Percentiles rank a stretch among this genome's conserved stretches.
Evolutionary conservation across 2,797 vertebrate genomes (phyloP).

Genomic region (Okamejei kenojei): DNA sequence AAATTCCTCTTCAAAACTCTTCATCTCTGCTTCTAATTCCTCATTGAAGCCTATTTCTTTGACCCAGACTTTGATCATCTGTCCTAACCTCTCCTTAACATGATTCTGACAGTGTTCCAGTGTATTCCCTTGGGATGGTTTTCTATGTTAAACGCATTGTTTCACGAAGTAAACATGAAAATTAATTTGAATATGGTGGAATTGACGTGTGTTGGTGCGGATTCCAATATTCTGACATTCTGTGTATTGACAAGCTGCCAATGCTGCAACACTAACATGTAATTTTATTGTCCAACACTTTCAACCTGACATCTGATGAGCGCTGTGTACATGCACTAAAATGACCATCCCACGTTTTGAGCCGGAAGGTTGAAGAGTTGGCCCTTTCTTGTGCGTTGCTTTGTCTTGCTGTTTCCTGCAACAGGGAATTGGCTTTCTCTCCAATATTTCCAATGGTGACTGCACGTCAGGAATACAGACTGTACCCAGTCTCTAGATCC

Average conservation of each 20-base stretch:
- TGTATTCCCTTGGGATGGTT: neutral
- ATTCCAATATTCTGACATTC: neutral
- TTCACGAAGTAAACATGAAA: neutral
- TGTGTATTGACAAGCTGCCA: neutral
- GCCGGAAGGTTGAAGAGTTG: neutral
- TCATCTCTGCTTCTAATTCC: neutral
- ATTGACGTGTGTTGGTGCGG: neutral
- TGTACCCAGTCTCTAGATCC: neutral
- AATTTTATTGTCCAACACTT: constrained; percentile 14
- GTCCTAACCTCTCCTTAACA: neutral
- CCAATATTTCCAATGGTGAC: neutral
- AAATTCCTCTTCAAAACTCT: no score
- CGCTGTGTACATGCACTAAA: neutral
- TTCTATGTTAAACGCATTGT: neutral
- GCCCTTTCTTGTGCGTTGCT: neutral
- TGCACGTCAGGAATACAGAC: neutral
- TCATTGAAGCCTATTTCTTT: neutral
- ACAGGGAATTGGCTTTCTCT: neutral
- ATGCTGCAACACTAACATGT: neutral
- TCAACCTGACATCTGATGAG: neutral
- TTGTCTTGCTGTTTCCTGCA: neutral
- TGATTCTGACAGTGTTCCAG: neutral
- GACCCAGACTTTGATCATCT: neutral
- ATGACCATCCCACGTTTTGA: neutral
- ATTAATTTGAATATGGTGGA: neutral